A percentile compares a stretch with the other conserved stretches of the same genome.
phyloP scores from a whole-genome alignment of 2,888 invertebrate species.

The Candidula unifasciata region DNA sequence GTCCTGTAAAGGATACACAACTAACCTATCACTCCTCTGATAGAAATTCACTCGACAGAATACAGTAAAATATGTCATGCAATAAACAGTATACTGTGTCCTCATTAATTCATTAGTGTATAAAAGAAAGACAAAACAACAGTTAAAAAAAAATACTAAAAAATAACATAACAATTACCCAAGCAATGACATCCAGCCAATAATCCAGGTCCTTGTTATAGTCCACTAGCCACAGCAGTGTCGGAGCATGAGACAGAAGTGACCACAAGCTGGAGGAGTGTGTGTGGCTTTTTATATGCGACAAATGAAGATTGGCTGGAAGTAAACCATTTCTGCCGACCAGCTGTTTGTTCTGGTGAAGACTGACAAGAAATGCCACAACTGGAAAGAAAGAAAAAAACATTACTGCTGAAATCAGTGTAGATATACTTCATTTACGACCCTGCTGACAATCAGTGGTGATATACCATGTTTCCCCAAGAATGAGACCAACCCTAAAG shows the following conservation, averaged over 20 bases:
- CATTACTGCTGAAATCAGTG: not conserved
- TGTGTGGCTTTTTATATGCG: slow-evolving; percentile 60
- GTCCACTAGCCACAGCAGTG: slow-evolving; percentile 75
- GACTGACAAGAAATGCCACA: slow-evolving; percentile 77
- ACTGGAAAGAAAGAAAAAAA: slow-evolving; percentile 64
- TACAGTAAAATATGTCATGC: too few relatives aligned
- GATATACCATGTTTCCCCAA: too few relatives aligned
- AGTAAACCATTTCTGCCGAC: slow-evolving; percentile 76
- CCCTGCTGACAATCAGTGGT: too few relatives aligned
- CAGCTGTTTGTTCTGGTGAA: slow-evolving; percentile 76
- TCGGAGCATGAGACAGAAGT: slow-evolving; percentile 67
- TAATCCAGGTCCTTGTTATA: slow-evolving; percentile 66
- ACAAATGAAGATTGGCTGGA: slow-evolving; percentile 72
- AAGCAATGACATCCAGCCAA: slow-evolving; percentile 73
- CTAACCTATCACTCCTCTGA: too few relatives aligned
- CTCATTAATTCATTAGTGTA: too few relatives aligned
- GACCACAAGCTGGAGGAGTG: slow-evolving; percentile 58
- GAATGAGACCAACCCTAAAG: too few relatives aligned
- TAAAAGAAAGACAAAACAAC: too few relatives aligned
- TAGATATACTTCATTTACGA: too few relatives aligned
- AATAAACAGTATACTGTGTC: too few relatives aligned
- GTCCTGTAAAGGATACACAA: too few relatives aligned
- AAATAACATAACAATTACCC: slow-evolving; percentile 40
- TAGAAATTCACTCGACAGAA: too few relatives aligned
- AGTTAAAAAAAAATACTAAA: not conserved